phyloP scores from a whole-genome alignment of 1,140 invertebrate genomes.

The Caenorhabditis remanei region DNA sequence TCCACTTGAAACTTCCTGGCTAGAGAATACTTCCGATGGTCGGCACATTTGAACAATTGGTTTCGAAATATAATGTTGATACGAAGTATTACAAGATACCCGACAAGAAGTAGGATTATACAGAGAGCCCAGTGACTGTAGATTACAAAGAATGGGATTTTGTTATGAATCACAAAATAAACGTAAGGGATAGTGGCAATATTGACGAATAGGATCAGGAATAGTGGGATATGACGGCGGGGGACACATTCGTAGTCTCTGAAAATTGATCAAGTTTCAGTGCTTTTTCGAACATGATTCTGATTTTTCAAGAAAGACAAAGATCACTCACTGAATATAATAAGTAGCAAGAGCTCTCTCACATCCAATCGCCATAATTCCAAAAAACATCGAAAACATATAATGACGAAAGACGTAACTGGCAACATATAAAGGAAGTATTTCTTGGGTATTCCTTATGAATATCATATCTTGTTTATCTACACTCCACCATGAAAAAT shows the following conservation, averaged over 20 bases:
- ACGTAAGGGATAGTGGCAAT: background rate
- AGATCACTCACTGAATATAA: background rate
- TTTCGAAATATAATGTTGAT: slow-evolving; percentile 22
- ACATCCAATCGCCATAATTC: background rate
- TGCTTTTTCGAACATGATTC: background rate
- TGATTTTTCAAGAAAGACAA: no score
- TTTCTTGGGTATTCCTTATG: background rate
- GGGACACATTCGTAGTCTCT: background rate
- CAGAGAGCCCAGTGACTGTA: background rate
- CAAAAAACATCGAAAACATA: slow-evolving; percentile 11
- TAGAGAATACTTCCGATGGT: background rate
- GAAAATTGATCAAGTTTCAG: background rate
- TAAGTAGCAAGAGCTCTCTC: background rate
- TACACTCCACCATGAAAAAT: background rate
- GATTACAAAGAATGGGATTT: background rate
- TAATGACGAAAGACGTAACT: slow-evolving; percentile 7
- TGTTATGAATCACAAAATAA: slow-evolving; percentile 5
- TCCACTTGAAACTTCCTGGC: slow-evolving; percentile 24
- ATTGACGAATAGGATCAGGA: background rate
- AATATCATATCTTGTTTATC: background rate
- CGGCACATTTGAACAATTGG: background rate
- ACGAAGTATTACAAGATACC: background rate
- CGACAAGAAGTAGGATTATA: background rate
- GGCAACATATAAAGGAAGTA: background rate
- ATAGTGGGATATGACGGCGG: background rate